phyloP scores from a whole-genome alignment of 2,797 vertebrate species.

The Champsocephalus esox region DNA sequence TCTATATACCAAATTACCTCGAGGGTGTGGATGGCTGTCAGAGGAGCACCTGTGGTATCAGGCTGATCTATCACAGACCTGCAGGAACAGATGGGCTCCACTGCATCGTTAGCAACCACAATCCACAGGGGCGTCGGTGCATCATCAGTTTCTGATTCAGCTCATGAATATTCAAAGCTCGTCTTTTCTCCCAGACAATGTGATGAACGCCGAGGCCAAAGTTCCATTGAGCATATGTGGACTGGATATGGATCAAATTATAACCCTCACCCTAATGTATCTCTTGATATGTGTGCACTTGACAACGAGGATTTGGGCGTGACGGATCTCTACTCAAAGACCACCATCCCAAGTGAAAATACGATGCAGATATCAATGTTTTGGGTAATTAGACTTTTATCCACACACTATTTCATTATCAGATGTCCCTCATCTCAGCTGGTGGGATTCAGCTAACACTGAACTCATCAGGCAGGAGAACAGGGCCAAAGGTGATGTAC shows the following conservation, averaged over 20 bases:
- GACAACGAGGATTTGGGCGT: not conserved
- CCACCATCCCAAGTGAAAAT: not conserved
- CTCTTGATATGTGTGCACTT: slow-evolving; percentile 30
- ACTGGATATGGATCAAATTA: slow-evolving; percentile 53
- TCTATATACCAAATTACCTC: slow-evolving; percentile 21
- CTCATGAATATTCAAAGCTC: slow-evolving; percentile 69
- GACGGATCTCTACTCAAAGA: slow-evolving; percentile 10
- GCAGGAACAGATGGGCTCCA: slow-evolving; percentile 73
- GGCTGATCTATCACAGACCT: slow-evolving; percentile 60
- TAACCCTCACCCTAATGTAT: slow-evolving; percentile 39
- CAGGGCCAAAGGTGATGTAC: slow-evolving; percentile 49
- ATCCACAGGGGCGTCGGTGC: slow-evolving; percentile 58
- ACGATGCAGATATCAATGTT: not conserved
- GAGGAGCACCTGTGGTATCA: slow-evolving; percentile 63
- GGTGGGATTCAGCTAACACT: slow-evolving; percentile 4
- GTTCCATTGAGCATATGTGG: slow-evolving; percentile 59
- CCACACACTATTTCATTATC: slow-evolving; percentile 1
- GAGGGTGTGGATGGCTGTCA: slow-evolving; percentile 27
- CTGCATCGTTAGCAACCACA: slow-evolving; percentile 64
- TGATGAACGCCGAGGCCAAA: slow-evolving; percentile 52
- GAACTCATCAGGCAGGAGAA: slow-evolving; percentile 22
- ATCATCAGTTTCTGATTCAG: slow-evolving; percentile 46
- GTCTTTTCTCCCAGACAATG: slow-evolving; percentile 49
- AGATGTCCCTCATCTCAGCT: not conserved
- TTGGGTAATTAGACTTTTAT: not conserved